Evolutionary conservation across 2,888 invertebrate genomes (phyloP).

Genomic region (Congeria kusceri): DNA sequence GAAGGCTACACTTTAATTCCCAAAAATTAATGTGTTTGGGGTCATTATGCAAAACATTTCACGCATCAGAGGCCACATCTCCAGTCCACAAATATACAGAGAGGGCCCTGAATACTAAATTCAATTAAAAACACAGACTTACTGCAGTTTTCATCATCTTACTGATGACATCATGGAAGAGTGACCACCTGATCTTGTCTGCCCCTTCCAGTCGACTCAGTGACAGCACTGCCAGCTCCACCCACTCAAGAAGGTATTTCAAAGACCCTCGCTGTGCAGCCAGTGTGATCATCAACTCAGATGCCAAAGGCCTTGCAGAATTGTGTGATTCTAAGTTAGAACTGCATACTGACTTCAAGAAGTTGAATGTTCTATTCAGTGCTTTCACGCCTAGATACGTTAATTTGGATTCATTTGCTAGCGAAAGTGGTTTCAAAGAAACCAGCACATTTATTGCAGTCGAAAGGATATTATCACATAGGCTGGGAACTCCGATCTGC

Average conservation of each 20-base stretch:
- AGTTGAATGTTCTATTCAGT: conserved; percentile 87
- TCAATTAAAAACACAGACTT: conserved; percentile 55
- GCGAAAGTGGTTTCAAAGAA: conserved; percentile 88
- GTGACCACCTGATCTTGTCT: conserved; percentile 75
- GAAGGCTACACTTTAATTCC: no score
- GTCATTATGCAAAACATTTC: no score
- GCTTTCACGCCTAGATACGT: conserved; percentile 86
- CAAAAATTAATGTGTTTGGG: no score
- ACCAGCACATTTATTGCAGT: conserved; percentile 88
- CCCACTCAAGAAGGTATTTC: conserved; percentile 88
- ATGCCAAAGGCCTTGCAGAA: conserved; percentile 83
- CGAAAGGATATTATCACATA: conserved; percentile 88
- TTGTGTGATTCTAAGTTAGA: conserved; percentile 87
- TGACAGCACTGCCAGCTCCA: conserved; percentile 87
- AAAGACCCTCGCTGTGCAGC: conserved; percentile 88
- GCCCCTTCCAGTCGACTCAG: conserved; percentile 65
- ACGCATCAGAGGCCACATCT: no score
- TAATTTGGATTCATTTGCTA: conserved; percentile 88
- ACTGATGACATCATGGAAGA: conserved; percentile 77
- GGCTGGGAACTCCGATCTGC: conserved; percentile 82
- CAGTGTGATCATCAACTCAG: conserved; percentile 87
- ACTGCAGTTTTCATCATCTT: conserved; percentile 83
- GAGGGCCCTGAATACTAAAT: neutral
- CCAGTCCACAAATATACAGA: no score
- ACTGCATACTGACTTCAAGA: conserved; percentile 87